Percentiles rank a stretch among this genome's conserved stretches.
Evolutionary conservation across 2,888 invertebrate species (phyloP).

Genomic region (Axea sp.): DNA sequence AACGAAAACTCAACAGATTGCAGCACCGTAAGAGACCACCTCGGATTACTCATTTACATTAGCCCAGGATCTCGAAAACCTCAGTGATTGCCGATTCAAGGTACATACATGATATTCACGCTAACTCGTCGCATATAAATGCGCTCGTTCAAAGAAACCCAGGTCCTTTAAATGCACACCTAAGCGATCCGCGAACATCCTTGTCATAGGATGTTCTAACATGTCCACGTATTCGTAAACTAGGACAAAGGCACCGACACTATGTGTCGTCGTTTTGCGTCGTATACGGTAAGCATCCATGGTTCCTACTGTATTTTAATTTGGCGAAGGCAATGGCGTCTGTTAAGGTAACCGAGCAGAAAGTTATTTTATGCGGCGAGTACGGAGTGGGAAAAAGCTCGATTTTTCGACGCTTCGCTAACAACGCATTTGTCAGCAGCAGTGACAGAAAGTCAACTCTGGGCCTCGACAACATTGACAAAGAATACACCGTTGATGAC

Average conservation of each 20-base stretch:
- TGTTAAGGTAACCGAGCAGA: constrained; percentile 90
- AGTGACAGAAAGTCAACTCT: constrained; percentile 92
- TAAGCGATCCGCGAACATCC: too few species aligned
- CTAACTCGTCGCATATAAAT: too few species aligned
- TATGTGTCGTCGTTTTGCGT: constrained; percentile 34
- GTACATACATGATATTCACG: too few species aligned
- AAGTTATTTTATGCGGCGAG: constrained; percentile 96
- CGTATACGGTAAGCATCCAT: constrained; percentile 13
- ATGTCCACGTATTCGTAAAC: too few species aligned
- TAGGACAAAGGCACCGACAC: constrained; percentile 28
- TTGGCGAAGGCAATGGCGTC: constrained; percentile 84
- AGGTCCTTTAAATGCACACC: too few species aligned
- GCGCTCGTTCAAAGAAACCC: too few species aligned
- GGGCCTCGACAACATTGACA: constrained; percentile 94
- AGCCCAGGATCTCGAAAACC: too few species aligned
- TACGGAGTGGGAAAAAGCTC: constrained; percentile 98
- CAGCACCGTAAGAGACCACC: constrained; percentile 17
- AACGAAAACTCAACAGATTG: constrained; percentile 16
- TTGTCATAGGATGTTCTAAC: too few species aligned
- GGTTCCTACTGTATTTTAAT: constrained; percentile 45
- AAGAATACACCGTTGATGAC: constrained; percentile 87
- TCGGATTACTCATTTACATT: too few species aligned
- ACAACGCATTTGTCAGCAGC: constrained; percentile 91
- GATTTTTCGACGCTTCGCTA: constrained; percentile 93
- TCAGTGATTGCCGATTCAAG: too few species aligned